Conservation (phyloP, 2,888 invertebrate genomes). For the Euspilapteryx auroguttella region DNA sequence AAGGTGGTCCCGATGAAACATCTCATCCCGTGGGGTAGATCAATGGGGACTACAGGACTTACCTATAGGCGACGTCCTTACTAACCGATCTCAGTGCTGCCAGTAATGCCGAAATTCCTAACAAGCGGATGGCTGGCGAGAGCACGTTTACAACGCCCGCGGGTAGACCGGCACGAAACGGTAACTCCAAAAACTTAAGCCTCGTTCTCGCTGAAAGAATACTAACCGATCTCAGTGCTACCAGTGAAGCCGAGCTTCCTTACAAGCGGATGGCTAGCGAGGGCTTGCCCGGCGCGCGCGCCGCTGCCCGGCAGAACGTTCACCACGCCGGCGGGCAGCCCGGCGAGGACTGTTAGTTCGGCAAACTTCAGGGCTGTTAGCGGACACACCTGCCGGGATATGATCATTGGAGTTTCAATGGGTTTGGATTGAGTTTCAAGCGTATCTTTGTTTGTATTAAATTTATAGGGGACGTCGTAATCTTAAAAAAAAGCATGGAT, state of each 20-base stretch:
- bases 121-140: conserved; percentile 80
- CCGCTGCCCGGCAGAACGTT: conserved; percentile 90
- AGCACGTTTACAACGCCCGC: conserved; percentile 93
- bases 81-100: conserved; percentile 92
- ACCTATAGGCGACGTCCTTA: too few relatives aligned
- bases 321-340: conserved; percentile 92
- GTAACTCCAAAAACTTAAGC: conserved; percentile 91
- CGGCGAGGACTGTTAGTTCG: conserved; percentile 86
- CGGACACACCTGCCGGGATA: conserved; percentile 73
- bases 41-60: too few relatives aligned
- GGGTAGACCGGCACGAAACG: conserved; percentile 89
- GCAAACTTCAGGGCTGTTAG: conserved; percentile 95
- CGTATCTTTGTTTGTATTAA: too few relatives aligned
- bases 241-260: conserved; percentile 96
- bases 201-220: conserved; percentile 71
- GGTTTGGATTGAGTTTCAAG: too few relatives aligned
- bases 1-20: too few relatives aligned
- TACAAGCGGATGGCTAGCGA: conserved; percentile 83
- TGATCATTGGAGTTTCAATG: too few relatives aligned
- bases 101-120: conserved; percentile 94
- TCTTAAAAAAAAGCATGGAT: too few relatives aligned
- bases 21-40: too few relatives aligned
- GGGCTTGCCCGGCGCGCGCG: conserved; percentile 78
- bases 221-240: conserved; percentile 83
- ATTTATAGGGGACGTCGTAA: too few relatives aligned